phyloP scores from a whole-genome alignment of 1,140 invertebrate genomes.

The Hermetia illucens region DNA sequence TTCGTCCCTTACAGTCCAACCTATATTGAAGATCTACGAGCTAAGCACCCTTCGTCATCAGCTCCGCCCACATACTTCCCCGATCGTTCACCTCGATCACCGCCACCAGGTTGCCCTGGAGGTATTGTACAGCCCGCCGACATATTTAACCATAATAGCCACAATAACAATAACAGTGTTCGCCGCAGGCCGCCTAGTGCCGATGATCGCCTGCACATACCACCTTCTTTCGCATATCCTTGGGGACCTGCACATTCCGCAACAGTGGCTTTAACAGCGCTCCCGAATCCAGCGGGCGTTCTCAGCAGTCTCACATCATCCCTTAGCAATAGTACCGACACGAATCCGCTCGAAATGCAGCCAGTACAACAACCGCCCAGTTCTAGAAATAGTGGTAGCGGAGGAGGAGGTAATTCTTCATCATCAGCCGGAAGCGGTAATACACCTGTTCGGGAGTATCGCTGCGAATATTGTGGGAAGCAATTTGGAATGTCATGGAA shows the following conservation, averaged over 20 bases:
- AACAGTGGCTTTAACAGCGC: conserved; percentile 18
- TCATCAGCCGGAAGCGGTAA: conserved; percentile 28
- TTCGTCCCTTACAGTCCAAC: conserved; percentile 64
- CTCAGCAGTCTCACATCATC: conserved; percentile 20
- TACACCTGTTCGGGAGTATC: conserved; percentile 59
- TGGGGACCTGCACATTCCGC: conserved; percentile 13
- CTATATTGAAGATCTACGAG: conserved; percentile 45
- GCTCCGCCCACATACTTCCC: conserved; percentile 15
- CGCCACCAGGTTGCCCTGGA: conserved; percentile 21
- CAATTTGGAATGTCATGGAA: conserved; percentile 85
- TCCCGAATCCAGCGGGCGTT: conserved; percentile 13
- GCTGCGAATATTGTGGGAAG: conserved; percentile 75
- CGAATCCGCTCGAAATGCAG: neutral
- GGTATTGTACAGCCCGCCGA: conserved; percentile 8
- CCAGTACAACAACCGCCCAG: conserved; percentile 10
- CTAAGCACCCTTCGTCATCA: conserved; percentile 25
- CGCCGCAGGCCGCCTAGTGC: conserved; percentile 17
- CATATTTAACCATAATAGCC: conserved; percentile 9
- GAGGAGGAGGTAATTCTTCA: conserved; percentile 30
- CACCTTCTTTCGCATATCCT: conserved; percentile 24
- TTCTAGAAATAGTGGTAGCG: neutral
- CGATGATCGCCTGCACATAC: conserved; percentile 16
- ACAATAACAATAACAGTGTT: conserved; percentile 10
- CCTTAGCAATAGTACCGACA: neutral
- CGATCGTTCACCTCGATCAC: conserved; percentile 20